phyloP scores from a whole-genome alignment of 2,113 vertebrate species.

The Misgurnus anguillicaudatus region DNA sequence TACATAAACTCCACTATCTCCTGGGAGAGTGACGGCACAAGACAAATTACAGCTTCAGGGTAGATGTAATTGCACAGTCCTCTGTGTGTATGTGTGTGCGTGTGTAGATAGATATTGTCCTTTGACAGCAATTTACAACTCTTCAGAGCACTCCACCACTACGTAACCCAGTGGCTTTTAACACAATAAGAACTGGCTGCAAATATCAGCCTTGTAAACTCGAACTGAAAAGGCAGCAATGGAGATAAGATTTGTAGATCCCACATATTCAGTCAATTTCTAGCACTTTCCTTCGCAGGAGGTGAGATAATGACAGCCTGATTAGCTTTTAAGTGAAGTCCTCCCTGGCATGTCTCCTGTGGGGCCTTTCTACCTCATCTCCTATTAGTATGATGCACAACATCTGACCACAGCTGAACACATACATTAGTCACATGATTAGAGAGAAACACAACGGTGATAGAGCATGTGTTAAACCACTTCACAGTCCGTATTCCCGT shows the following conservation, averaged over 20 bases:
- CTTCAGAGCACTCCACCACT: constrained; percentile 26
- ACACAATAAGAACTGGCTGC: constrained; percentile 35
- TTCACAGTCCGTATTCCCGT: constrained; percentile 21
- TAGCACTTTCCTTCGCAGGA: constrained; percentile 10
- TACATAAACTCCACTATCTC: constrained; percentile 66
- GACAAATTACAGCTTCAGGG: constrained; percentile 65
- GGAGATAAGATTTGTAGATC: constrained; percentile 16
- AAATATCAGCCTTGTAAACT: constrained; percentile 45
- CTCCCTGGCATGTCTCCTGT: constrained; percentile 42
- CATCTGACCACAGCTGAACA: constrained; percentile 40
- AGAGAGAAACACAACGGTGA: constrained; percentile 29
- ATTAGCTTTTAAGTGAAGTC: constrained; percentile 43
- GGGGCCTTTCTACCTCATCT: constrained; percentile 31
- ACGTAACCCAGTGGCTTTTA: constrained; percentile 32
- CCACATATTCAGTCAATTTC: constrained; percentile 9
- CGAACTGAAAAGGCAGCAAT: constrained; percentile 1
- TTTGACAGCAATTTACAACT: constrained; percentile 56
- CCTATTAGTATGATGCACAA: constrained; percentile 42
- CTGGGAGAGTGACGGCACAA: constrained; percentile 56
- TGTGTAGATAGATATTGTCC: constrained; percentile 32
- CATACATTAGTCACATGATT: constrained; percentile 42
- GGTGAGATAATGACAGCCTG: constrained; percentile 42
- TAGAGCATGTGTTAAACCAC: constrained; percentile 20
- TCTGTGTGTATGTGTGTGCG: constrained; percentile 35
- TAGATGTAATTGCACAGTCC: constrained; percentile 44